A percentile compares a stretch with the other conserved stretches of the same genome.
Conservation (phyloP, 2,797 vertebrate species). For the Poecilia wingei region DNA sequence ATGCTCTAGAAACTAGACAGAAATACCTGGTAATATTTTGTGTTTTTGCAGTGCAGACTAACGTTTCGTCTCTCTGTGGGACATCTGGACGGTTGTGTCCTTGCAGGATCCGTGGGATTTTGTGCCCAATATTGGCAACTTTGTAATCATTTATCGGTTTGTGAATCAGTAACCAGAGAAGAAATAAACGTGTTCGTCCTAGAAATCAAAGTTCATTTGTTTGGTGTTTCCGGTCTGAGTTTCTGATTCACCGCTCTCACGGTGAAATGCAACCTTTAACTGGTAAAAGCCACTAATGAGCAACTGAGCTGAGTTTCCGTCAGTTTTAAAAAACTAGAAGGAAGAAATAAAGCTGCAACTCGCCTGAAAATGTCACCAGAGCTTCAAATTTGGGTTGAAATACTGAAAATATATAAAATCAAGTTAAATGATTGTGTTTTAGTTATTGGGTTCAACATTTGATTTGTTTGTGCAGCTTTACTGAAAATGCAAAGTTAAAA, state of each 20-base stretch:
- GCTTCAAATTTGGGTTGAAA: background rate
- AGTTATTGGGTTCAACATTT: background rate
- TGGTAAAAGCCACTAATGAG: slow-evolving; percentile 35
- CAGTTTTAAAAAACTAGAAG: background rate
- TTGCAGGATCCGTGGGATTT: slow-evolving; percentile 30
- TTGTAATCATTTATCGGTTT: slow-evolving; percentile 65
- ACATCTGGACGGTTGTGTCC: slow-evolving; percentile 17
- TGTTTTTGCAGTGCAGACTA: slow-evolving; percentile 5
- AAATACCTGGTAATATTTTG: no score
- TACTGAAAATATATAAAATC: background rate
- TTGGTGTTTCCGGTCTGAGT: slow-evolving; percentile 49
- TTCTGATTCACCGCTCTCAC: slow-evolving; percentile 14
- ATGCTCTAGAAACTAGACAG: no score
- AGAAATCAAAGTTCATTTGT: slow-evolving; percentile 65
- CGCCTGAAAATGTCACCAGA: background rate
- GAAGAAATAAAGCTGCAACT: background rate
- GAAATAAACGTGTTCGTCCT: slow-evolving; percentile 13
- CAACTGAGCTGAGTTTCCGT: background rate
- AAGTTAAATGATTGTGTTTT: background rate
- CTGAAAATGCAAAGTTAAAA: background rate
- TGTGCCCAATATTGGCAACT: slow-evolving; percentile 8
- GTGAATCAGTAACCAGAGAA: slow-evolving; percentile 69
- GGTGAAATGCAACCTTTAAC: background rate
- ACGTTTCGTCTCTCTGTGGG: slow-evolving; percentile 1
- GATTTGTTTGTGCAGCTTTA: background rate